These are phyloP conservation scores for Betta splendens DNA, from an alignment of 2,797 vertebrate genomes.

Conservation along the genomic window DNA sequence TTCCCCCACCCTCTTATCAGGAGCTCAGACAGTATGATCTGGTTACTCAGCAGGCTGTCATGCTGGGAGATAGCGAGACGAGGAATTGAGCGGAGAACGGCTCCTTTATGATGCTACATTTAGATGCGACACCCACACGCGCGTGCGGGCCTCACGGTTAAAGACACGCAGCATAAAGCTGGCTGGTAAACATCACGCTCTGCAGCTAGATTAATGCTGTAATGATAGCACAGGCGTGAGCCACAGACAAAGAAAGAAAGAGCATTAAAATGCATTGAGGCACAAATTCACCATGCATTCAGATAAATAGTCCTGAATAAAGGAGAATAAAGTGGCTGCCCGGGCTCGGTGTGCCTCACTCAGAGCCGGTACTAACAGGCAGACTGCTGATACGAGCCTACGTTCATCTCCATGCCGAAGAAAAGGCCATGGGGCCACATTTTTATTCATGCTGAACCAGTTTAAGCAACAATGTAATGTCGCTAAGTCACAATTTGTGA, in stretches of 20 bases:
- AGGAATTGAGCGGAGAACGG: constrained; percentile 38
- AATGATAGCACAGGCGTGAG: constrained; percentile 22
- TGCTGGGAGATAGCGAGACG: constrained; percentile 42
- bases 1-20: constrained; percentile 35
- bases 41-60: constrained; percentile 44
- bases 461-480: constrained; percentile 37
- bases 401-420: constrained; percentile 30
- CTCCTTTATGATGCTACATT: constrained; percentile 55
- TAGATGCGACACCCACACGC: constrained; percentile 41
- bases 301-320: constrained; percentile 39
- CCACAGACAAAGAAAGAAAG: constrained; percentile 11
- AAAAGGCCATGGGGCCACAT: constrained; percentile 19
- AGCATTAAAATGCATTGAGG: constrained; percentile 42
- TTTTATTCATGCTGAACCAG: constrained; percentile 40
- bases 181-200: constrained; percentile 32
- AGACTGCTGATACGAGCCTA: constrained; percentile 28
- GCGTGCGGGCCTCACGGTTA: constrained; percentile 27
- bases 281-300: constrained; percentile 33
- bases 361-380: constrained; percentile 43
- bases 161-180: constrained; percentile 24
- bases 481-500: constrained; percentile 49
- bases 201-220: constrained; percentile 25
- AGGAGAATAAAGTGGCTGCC: constrained; percentile 28
- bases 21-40: constrained; percentile 51
- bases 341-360: constrained; percentile 35